Base-by-base conservation (phyloP, 2,113 vertebrate genomes). In the Chaetura pelagica region DNA sequence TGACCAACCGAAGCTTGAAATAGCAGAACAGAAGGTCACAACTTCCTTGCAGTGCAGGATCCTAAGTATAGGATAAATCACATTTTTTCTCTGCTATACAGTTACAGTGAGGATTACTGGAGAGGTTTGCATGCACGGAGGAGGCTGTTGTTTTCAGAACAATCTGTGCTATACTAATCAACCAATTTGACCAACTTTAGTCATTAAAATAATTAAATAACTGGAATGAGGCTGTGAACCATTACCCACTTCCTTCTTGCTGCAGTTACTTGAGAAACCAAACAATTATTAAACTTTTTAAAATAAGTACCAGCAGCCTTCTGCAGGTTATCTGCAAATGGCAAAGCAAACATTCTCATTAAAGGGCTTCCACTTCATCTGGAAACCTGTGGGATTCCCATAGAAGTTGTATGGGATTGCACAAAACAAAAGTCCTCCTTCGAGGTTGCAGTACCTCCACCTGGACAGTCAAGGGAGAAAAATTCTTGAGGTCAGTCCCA, bases 401-500 rank as follows among this genome's bases (percentile, higher is more conserved):
- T 10, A 44, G 6, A 78, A 68, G 3, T 29, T 72, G 8, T 61
- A 21, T 58, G 46, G 40, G 19, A 73, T 4, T 38, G 27, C 22
- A 66, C 12, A 80, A 35, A 10, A 15, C 17, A 66, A 84, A 80
- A 1, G 10, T 9, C 61, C 30, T 90, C 34, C 57, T 78, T 77
- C 38, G 58, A 71, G 62, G 35, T 7, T 48, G 27, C 78, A 67
- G 32, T 46, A 35, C 54, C 51, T 93, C 79, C 30, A 5, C 59
- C 54, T 91, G 42, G 21, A 68, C 49, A 58, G 29, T 74, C 63
- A 85, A 93, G 59, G 49, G 40, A 95, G 84, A 40, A 92, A 88
- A 79, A 95, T 59, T 75, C 61, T 93, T 91, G 38, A 95, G 68
- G 84, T 96, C 90, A 95, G 54, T 77, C 34, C 35, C 80, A 77